Base-by-base conservation (phyloP, 1,140 invertebrate species). In the Bombus waltoni region DNA sequence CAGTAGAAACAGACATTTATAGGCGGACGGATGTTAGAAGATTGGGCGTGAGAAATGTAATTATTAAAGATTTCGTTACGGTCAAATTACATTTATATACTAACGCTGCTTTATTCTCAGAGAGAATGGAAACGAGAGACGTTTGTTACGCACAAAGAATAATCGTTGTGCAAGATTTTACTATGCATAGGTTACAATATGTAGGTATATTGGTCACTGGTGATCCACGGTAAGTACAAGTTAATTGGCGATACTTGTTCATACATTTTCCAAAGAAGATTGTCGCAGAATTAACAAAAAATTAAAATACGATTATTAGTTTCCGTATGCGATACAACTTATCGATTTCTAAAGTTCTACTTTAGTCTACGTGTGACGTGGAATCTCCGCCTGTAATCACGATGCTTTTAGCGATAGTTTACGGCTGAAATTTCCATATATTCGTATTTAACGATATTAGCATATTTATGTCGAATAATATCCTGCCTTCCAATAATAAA, bases 11-110 rank as follows among this genome's bases (percentile, higher is more conserved):
- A 65, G 40, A n/a, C 42, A 42, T 65, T n/a, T 59, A 66, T 65
- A 65, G 47, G 6, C 32, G 25, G 15, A n/a, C 15, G 28, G 25
- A 53, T 35, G 25, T 8, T 35, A 9, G 35, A n/a, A 59, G 57
- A 77, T 62, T 42, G 57, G 22, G 42, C 59, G 59, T 28, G 75
- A 42, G 59, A 78, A 65, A 78, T 42, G 57, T 38, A 65, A 77
- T 62, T n/a, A 32, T 32, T 62, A n/a, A 40, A 32, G 25, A 18
- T 76, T 76, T 62, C 53, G 74, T 35, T 42, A 76, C 53, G 53
- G 53, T 62, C 8, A 78, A 77, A 65, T 65, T 78, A 13, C n/a
- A 32, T 78, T 42, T 65, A 44, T n/a, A 1, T n/a, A 32, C 22
- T 9, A 32, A 40, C 38, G 25, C 28, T n/a, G 25, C 13, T 9